phyloP scores from a whole-genome alignment of 2,113 vertebrate genomes.

The Apeltes quadracus region DNA sequence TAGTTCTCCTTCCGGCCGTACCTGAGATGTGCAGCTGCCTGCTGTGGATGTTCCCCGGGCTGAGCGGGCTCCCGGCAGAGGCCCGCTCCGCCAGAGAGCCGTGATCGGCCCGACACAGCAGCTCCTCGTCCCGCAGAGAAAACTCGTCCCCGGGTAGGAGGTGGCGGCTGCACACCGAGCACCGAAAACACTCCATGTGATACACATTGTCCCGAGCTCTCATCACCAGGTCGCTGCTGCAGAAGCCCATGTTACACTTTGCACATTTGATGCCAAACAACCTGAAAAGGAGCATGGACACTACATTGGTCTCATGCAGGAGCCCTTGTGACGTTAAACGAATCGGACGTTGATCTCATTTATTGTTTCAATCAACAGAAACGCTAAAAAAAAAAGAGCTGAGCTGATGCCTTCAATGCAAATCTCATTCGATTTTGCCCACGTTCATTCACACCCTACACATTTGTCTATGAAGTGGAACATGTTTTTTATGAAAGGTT shows the following conservation, averaged over 20 bases:
- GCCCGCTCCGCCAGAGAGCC: constrained; percentile 83
- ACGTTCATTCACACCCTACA: not conserved
- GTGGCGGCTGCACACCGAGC: constrained; percentile 93
- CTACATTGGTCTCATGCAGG: constrained; percentile 10
- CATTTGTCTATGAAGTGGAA: not conserved
- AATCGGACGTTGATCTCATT: not conserved
- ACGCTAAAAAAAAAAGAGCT: too few species aligned
- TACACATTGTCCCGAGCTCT: constrained; percentile 92
- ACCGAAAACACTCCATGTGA: constrained; percentile 97
- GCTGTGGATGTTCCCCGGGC: constrained; percentile 81
- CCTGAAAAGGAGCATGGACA: constrained; percentile 75
- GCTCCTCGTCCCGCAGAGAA: constrained; percentile 91
- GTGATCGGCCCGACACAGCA: constrained; percentile 93
- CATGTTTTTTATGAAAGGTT: not conserved
- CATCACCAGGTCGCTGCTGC: constrained; percentile 97
- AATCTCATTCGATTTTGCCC: not conserved
- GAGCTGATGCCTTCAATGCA: not conserved
- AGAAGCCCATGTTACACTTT: constrained; percentile 91
- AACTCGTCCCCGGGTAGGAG: constrained; percentile 96
- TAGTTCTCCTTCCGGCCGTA: too few species aligned
- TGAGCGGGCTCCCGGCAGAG: constrained; percentile 83
- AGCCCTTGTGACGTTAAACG: not conserved
- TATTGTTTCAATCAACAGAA: not conserved
- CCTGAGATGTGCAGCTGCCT: constrained; percentile 86
- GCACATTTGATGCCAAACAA: constrained; percentile 96